These are phyloP conservation scores for Ips nitidus DNA, from an alignment of 1,140 invertebrate genomes.

Conservation along the genomic window DNA sequence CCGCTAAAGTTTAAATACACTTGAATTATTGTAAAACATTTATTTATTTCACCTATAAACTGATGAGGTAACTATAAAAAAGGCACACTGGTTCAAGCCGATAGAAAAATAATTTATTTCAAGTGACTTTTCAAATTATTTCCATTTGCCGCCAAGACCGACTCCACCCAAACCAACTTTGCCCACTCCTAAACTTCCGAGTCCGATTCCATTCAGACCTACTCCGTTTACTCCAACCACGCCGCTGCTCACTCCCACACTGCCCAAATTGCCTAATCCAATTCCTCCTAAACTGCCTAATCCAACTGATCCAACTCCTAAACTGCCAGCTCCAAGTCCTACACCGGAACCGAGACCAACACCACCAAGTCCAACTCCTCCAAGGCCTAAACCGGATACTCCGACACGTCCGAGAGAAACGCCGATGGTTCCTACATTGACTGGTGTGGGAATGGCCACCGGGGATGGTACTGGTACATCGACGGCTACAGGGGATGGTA, in stretches of 20 bases:
- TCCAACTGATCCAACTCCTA: constrained; percentile 9
- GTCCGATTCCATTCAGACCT: constrained; percentile 3
- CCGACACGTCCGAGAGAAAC: constrained; percentile 9
- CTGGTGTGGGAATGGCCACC: constrained; percentile 24
- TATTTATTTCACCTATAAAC: too few relatives aligned
- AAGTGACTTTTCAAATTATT: too few relatives aligned
- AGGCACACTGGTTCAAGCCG: too few relatives aligned
- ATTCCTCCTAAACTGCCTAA: constrained; percentile 13
- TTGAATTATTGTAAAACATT: too few relatives aligned
- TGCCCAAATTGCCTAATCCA: background rate
- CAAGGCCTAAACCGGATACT: constrained; percentile 6
- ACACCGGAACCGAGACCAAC: constrained; percentile 10
- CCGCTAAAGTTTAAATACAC: too few relatives aligned
- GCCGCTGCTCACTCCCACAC: background rate
- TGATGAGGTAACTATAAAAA: too few relatives aligned
- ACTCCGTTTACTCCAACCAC: background rate
- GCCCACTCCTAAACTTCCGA: constrained; percentile 1
- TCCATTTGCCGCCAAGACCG: background rate
- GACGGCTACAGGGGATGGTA: constrained; percentile 21
- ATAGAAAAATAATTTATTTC: too few relatives aligned
- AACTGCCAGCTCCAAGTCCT: constrained; percentile 4
- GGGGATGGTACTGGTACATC: constrained; percentile 28
- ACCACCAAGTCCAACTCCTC: constrained; percentile 19
- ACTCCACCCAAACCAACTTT: background rate
- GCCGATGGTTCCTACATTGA: constrained; percentile 18